Base-by-base conservation (phyloP, 2,797 vertebrate species). In the Emys orbicularis region DNA sequence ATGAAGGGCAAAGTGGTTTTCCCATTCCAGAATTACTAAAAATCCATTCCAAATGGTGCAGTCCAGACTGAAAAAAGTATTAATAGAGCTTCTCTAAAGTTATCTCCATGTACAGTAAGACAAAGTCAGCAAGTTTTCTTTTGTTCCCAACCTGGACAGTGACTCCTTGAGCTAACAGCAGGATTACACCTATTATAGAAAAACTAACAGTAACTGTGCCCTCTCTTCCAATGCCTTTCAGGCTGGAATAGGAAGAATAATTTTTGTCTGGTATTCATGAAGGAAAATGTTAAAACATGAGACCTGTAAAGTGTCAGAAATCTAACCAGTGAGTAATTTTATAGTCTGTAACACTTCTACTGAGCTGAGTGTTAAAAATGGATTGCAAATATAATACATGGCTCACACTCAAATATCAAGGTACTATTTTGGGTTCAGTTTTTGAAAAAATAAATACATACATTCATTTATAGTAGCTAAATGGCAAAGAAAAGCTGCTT, bases 401-500 rank as follows among this genome's bases (percentile, higher is more conserved):
- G 90, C 92, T 97, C 95, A 94, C 92, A 72, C 93, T 97, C 88
- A 97, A 96, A 97, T 97, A 94, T 96, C 95, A 96, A 93, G 90
- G 94, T 96, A 56, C 96, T 97, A 97, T 97, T 97, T 91, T 95
- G 89, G 79, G 95, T 92, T 93, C 79, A 37, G 81, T 91, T 97
- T 97, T 85, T 91, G 86, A 93, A 95, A 93, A 86, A 19, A 77
- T 95, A 93, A 96, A 77, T 91, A 72, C 11, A 41, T 72, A 91
- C 95, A 96, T 95, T 86, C 76, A 95, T 88, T 92, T 5, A 1
- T 88, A 89, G 89, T 76, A 93, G 86, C 90, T 97, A 97, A 90
- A 91, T 83, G 84, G 89, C 68, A 92, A 89, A 95, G 84, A 91
- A 88, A 83, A 96, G 89, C 84, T 0, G 0, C 93, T 76, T 95